Evolutionary conservation across 2,113 vertebrate genomes (phyloP).

Genomic region (Vireo altiloquus): DNA sequence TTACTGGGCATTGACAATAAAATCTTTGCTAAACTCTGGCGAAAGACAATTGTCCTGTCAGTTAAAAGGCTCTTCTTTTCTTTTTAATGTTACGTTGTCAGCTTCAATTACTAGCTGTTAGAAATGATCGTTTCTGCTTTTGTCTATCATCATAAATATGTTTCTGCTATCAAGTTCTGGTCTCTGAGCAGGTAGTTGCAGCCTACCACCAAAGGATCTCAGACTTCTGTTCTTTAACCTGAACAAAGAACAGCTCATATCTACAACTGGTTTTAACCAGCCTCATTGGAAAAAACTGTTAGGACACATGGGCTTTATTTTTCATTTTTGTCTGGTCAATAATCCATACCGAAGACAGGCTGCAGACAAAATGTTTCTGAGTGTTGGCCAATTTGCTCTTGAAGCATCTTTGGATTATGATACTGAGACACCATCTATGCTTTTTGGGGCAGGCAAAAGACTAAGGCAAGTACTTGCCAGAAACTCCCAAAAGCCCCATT

Average conservation of each 20-base stretch:
- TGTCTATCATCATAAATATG: neutral
- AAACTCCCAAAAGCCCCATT: neutral
- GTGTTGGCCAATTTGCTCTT: neutral
- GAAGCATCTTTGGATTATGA: neutral
- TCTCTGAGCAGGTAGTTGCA: neutral
- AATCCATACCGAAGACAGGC: neutral
- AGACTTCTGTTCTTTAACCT: neutral
- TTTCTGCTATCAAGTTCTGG: neutral
- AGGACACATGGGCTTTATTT: neutral
- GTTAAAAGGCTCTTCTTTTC: neutral
- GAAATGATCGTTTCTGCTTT: neutral
- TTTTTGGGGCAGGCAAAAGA: neutral
- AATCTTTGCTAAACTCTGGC: neutral
- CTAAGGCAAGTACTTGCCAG: neutral
- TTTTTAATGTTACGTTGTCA: neutral
- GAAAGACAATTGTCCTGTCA: neutral
- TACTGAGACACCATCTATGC: neutral
- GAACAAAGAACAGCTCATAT: neutral
- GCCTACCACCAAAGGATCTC: neutral
- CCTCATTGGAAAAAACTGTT: neutral
- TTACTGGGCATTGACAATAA: neutral
- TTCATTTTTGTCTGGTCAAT: neutral
- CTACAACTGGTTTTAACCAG: neutral
- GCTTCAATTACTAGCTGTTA: neutral
- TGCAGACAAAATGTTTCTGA: neutral